Percentiles rank a stretch among this genome's conserved stretches.
Conservation (phyloP, 2,888 invertebrate genomes). For the Phania funesta region DNA sequence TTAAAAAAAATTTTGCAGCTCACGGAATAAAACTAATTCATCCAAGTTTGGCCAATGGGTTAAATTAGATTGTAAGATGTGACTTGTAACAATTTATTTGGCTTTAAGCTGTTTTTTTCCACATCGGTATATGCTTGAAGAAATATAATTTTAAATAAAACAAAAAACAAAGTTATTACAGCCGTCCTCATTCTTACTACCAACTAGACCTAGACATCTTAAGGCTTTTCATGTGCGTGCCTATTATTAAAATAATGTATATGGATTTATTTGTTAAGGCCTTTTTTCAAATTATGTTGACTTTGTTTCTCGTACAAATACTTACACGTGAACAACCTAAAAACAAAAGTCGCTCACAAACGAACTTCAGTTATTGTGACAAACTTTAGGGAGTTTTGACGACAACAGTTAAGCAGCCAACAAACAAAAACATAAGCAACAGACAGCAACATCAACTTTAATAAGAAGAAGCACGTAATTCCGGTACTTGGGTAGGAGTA, state of each 20-base stretch:
- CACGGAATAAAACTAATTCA: too few species aligned
- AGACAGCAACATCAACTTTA: conserved; percentile 30
- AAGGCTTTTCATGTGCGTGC: conserved; percentile 32
- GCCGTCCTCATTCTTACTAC: background rate
- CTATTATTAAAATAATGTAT: conserved; percentile 15
- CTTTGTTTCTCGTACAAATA: conserved; percentile 16
- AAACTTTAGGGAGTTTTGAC: conserved; percentile 47
- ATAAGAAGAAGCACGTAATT: conserved; percentile 54
- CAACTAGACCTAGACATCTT: conserved; percentile 32
- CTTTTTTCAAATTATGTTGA: conserved; percentile 21
- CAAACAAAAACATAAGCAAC: conserved; percentile 34
- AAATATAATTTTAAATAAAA: background rate
- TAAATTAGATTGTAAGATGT: too few species aligned
- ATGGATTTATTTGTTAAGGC: background rate
- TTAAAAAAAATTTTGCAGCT: too few species aligned
- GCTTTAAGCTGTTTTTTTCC: too few species aligned
- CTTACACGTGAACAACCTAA: conserved; percentile 39
- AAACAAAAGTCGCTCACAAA: conserved; percentile 28
- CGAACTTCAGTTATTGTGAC: conserved; percentile 16
- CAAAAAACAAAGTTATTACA: background rate
- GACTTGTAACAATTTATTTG: too few species aligned
- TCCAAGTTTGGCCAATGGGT: too few species aligned
- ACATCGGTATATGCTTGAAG: too few species aligned
- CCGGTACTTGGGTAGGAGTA: conserved; percentile 46
- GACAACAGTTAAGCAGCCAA: conserved; percentile 49